phyloP scores from a whole-genome alignment of 2,888 invertebrate species.

The Gnatocerus cornutus region DNA sequence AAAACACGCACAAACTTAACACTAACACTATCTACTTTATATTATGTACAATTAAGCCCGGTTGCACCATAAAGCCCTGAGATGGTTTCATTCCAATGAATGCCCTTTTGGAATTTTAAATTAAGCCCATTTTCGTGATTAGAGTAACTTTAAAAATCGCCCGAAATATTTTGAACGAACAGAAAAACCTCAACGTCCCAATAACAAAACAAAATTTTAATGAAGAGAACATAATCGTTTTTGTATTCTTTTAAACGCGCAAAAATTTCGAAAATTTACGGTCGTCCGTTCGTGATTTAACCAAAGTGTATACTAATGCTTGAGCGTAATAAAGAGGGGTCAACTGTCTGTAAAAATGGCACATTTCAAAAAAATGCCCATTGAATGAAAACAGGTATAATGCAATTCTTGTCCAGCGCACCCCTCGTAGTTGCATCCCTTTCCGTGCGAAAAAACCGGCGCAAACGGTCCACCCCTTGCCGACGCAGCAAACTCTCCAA shows the following conservation, averaged over 20 bases:
- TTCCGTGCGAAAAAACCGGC: slow-evolving; percentile 10
- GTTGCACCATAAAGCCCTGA: slow-evolving; percentile 70
- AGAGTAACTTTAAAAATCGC: slow-evolving; percentile 32
- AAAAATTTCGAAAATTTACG: slow-evolving; percentile 54
- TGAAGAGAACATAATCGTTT: slow-evolving; percentile 41
- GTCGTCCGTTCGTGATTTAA: slow-evolving; percentile 60
- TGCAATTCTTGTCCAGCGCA: slow-evolving; percentile 54
- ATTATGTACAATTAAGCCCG: slow-evolving; percentile 61
- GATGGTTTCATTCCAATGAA: slow-evolving; percentile 63
- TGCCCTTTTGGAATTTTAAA: slow-evolving; percentile 33
- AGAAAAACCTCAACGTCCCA: slow-evolving; percentile 52
- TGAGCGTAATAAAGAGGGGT: slow-evolving; percentile 58
- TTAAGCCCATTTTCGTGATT: slow-evolving; percentile 16
- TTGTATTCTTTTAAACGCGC: background rate
- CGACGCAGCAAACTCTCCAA: no score
- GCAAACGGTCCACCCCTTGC: background rate
- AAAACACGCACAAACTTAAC: slow-evolving; percentile 38
- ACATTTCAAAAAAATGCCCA: slow-evolving; percentile 59
- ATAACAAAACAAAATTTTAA: slow-evolving; percentile 54
- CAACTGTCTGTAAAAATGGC: slow-evolving; percentile 67
- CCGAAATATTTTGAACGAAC: slow-evolving; percentile 46
- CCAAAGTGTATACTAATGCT: slow-evolving; percentile 61
- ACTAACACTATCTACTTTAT: slow-evolving; percentile 49
- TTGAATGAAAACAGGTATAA: slow-evolving; percentile 68
- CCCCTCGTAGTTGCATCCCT: slow-evolving; percentile 51